Conservation (phyloP, 2,113 vertebrate genomes). For the Solea solea region DNA sequence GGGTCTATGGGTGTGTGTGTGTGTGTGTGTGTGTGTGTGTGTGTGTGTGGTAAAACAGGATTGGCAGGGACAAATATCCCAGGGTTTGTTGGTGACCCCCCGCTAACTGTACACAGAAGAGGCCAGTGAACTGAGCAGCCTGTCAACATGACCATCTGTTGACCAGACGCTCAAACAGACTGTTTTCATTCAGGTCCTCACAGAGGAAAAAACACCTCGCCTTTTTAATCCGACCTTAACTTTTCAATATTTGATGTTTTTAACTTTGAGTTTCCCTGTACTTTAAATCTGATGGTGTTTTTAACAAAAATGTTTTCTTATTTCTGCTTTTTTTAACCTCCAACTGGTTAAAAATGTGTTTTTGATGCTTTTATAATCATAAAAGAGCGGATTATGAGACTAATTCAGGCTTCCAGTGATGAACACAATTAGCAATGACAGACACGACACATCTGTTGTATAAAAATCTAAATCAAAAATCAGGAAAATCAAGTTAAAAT, state of each 20-base stretch:
- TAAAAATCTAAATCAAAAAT: no score
- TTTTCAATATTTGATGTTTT: not conserved
- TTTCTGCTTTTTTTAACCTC: no score
- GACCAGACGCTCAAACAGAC: conserved; percentile 38
- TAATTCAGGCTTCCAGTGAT: no score
- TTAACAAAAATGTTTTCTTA: no score
- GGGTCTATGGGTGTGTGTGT: conserved; percentile 35
- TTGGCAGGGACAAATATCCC: conserved; percentile 56
- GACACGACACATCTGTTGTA: no score
- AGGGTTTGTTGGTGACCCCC: conserved; percentile 55
- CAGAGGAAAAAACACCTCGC: not conserved
- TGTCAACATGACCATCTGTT: conserved; percentile 62
- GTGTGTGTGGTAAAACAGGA: conserved; percentile 36
- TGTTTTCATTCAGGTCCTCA: conserved; percentile 1
- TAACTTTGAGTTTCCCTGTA: not conserved
- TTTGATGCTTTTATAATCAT: no score
- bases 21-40: conserved; percentile 25
- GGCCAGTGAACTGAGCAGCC: conserved; percentile 51
- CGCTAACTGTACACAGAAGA: conserved; percentile 45
- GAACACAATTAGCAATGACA: no score
- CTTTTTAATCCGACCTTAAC: not conserved
- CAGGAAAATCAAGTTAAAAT: no score
- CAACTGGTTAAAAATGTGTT: no score
- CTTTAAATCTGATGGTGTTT: not conserved
- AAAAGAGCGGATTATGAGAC: no score